Evolutionary conservation across 2,888 invertebrate species (phyloP).

Genomic region (Cephus nigrinus): DNA sequence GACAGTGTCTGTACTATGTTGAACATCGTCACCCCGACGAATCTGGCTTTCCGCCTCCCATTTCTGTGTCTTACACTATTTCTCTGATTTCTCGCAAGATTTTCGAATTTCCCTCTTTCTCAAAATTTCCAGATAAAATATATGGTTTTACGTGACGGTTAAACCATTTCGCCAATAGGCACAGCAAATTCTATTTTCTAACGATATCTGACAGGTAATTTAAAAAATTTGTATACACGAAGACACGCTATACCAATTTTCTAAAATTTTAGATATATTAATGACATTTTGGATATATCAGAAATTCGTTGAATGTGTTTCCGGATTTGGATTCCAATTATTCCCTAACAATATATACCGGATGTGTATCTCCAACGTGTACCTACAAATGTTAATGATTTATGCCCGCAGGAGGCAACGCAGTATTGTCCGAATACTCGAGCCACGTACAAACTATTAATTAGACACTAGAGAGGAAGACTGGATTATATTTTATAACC

Average conservation of each 20-base stretch:
- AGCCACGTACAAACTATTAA: neutral
- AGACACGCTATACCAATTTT: neutral
- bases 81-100: neutral
- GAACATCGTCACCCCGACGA: neutral
- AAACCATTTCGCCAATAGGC: neutral
- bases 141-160: neutral
- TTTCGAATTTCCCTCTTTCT: neutral
- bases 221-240: neutral
- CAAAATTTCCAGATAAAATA: neutral
- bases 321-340: neutral
- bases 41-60: neutral
- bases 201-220: neutral
- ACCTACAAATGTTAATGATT: neutral
- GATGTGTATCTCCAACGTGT: neutral
- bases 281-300: neutral
- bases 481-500: neutral
- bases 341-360: neutral
- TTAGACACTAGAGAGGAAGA: neutral
- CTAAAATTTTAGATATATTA: neutral
- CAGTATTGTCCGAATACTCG: neutral
- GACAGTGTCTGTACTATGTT: neutral
- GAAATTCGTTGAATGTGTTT: neutral
- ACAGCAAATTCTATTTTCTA: neutral
- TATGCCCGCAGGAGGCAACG: neutral
- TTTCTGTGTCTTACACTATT: neutral